phyloP scores from a whole-genome alignment of 1,140 invertebrate species.

The Colletes gigas region DNA sequence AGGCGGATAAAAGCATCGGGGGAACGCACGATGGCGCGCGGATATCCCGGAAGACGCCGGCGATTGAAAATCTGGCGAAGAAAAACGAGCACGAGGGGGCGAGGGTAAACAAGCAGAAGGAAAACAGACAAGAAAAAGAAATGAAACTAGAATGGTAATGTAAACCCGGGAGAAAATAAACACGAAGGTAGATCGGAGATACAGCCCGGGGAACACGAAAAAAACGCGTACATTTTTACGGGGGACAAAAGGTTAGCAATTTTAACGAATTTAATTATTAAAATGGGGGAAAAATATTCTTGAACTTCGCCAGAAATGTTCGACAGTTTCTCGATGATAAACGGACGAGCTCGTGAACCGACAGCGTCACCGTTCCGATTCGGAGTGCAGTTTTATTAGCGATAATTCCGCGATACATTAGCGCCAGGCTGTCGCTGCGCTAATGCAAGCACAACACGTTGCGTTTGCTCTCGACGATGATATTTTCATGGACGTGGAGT shows the following conservation, averaged over 20 bases:
- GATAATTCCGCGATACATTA: not conserved
- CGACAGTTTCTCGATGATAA: not conserved
- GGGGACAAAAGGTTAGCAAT: not conserved
- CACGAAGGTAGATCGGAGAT: not conserved
- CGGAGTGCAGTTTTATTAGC: slow-evolving; percentile 18
- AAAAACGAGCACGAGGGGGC: not conserved
- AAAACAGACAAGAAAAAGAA: not conserved
- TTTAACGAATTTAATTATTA: not conserved
- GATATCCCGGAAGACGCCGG: not conserved
- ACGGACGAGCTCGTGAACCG: not conserved
- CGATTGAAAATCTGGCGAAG: not conserved
- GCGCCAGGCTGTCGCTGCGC: not conserved
- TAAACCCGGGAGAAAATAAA: not conserved
- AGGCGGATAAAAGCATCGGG: not conserved
- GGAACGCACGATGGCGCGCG: no score
- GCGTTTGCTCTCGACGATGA: not conserved
- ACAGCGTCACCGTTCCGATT: not conserved
- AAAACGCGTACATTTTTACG: not conserved
- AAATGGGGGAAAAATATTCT: no score
- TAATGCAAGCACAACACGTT: slow-evolving; percentile 17
- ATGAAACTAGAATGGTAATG: slow-evolving; percentile 2
- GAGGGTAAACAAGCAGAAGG: not conserved
- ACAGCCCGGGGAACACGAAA: not conserved
- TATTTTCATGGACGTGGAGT: slow-evolving; percentile 9
- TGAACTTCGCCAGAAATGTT: no score